Evolutionary conservation across 2,113 vertebrate genomes (phyloP), one percentile per base, ranked within the genome.

Genomic region (Holacanthus passer): DNA sequence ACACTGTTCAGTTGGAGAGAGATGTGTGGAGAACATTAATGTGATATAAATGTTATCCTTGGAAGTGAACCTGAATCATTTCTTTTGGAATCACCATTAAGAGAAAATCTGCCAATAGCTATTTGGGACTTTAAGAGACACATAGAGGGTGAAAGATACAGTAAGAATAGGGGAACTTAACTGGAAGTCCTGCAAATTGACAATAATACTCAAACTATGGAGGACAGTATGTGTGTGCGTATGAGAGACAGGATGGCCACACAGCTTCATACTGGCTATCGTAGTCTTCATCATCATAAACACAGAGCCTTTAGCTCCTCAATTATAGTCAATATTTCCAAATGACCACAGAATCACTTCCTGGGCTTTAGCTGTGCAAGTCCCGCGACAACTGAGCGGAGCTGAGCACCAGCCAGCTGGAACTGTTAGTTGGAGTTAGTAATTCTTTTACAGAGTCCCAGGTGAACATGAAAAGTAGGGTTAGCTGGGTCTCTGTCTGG

Each of bases 351-450:
- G 76, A 85, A 82, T 89, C 68, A 27, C 81, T 87, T 89, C 86
- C 69, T 81, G 70, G 9, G 64, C 39, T 74, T 73, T 86, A 37
- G 71, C 82, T 70, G 84, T 65, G 70, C 71, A 76, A 37, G 81
- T 88, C 84, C 86, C 59, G 64, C 11, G 41, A 71, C 58, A 82
- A 79, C 50, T 72, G 85, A 79, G 75, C 73, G 55, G 71, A 90
- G 88, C 83, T 66, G 86, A 84, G 89, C 91, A 84, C 85, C 91
- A 90, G 90, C 86, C 69, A 80, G 87, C 89, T 88, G 87, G 86
- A 91, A 89, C 90, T 91, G 92, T 94, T 93, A 93, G 91, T 92
- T 73, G 90, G 87, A 88, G 92, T 92, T 91, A 91, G 93, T 91
- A 92, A 89, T 88, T 91, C 41, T 82, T 91, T 87, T 79, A 68